These are phyloP conservation scores for Astyanax mexicanus DNA, from an alignment of 2,797 vertebrate genomes.

Conservation along the genomic window DNA sequence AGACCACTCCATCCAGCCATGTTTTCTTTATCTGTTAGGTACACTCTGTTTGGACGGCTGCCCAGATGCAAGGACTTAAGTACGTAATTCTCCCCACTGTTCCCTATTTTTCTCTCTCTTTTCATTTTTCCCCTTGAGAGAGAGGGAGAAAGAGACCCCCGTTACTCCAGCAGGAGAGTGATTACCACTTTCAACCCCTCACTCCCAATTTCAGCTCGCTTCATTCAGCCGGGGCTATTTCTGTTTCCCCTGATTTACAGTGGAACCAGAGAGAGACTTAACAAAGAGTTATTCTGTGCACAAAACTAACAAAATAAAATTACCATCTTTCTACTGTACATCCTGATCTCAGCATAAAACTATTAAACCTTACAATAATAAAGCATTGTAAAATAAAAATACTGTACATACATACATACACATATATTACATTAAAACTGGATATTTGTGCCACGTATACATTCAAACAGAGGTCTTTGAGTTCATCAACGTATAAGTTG, in stretches of 20 bases:
- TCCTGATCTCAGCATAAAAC: too few relatives aligned
- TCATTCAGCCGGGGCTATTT: slow-evolving; percentile 27
- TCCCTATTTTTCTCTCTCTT: slow-evolving; percentile 36
- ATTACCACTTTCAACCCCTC: slow-evolving; percentile 35
- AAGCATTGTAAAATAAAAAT: too few relatives aligned
- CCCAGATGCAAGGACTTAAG: slow-evolving; percentile 76
- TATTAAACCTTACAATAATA: too few relatives aligned
- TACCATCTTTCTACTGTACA: slow-evolving; percentile 19
- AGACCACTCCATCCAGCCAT: slow-evolving; percentile 61
- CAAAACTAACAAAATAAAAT: slow-evolving; percentile 39
- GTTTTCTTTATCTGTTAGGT: slow-evolving; percentile 69
- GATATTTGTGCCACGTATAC: too few relatives aligned
- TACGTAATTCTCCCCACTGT: slow-evolving; percentile 52
- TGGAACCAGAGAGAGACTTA: slow-evolving; percentile 21
- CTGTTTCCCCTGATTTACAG: slow-evolving; percentile 21
- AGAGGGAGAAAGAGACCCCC: background rate
- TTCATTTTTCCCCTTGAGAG: slow-evolving; percentile 21
- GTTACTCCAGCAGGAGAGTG: slow-evolving; percentile 28
- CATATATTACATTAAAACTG: too few relatives aligned
- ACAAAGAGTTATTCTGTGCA: slow-evolving; percentile 9
- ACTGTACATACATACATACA: too few relatives aligned
- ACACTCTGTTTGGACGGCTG: slow-evolving; percentile 71
- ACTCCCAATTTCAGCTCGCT: slow-evolving; percentile 40
- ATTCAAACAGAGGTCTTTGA: too few relatives aligned
- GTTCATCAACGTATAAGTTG: too few relatives aligned